Conservation (phyloP, 2,797 vertebrate species). For the Anas bernieri region DNA sequence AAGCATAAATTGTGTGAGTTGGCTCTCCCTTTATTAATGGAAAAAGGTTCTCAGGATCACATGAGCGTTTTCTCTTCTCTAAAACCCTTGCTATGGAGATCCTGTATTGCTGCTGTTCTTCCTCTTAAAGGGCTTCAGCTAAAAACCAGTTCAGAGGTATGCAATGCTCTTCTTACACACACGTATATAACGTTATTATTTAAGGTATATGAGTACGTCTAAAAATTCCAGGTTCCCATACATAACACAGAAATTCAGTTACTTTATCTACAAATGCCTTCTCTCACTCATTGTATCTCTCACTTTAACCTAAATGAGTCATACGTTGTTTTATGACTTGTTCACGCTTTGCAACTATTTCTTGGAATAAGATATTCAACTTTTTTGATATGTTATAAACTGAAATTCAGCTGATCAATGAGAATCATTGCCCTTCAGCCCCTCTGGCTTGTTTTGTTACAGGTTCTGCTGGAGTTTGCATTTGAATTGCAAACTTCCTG, state of each 20-base stretch:
- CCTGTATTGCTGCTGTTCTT: neutral
- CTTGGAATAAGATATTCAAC: neutral
- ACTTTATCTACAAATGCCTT: neutral
- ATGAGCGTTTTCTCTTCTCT: neutral
- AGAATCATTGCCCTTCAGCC: neutral
- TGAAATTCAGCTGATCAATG: neutral
- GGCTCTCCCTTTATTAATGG: slow-evolving; percentile 20
- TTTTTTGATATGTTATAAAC: neutral
- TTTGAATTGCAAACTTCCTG: neutral
- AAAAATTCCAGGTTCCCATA: neutral
- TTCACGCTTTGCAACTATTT: neutral
- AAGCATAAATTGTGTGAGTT: slow-evolving; percentile 46
- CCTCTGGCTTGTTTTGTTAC: neutral
- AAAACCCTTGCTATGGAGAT: neutral
- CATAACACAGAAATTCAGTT: neutral
- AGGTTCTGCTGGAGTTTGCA: neutral
- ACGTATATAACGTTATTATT: neutral
- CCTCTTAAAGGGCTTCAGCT: neutral
- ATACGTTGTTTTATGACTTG: neutral
- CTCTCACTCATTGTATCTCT: neutral
- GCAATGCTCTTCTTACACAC: neutral
- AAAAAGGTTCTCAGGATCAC: slow-evolving; percentile 36
- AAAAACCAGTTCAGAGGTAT: neutral
- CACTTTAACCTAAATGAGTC: neutral
- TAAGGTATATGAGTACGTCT: neutral